Evolutionary conservation across 2,113 vertebrate genomes (phyloP).

Genomic region (Motacilla alba): DNA sequence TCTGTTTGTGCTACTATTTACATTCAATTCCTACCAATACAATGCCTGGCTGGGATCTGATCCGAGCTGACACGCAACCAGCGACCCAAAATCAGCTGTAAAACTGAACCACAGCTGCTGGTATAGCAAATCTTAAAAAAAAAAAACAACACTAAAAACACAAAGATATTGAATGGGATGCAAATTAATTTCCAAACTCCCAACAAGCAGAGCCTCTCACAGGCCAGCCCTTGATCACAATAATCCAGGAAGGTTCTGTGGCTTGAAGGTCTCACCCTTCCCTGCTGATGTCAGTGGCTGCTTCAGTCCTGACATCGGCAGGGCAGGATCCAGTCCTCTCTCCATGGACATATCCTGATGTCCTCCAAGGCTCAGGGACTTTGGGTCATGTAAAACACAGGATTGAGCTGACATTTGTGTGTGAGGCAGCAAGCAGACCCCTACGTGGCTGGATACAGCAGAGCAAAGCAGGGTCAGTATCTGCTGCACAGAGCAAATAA

Average conservation of each 20-base stretch:
- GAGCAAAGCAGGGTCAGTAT: neutral
- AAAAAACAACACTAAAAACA: neutral
- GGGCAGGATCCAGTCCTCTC: neutral
- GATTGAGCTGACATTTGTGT: neutral
- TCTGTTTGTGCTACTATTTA: neutral
- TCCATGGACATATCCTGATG: fast-evolving
- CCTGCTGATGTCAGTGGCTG: neutral
- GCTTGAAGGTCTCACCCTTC: neutral
- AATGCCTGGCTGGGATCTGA: neutral
- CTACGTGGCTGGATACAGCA: fast-evolving
- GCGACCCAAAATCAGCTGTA: fast-evolving
- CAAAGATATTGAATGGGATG: fast-evolving
- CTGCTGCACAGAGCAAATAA: neutral
- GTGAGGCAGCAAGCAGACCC: fast-evolving
- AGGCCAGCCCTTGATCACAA: neutral
- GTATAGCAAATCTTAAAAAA: neutral
- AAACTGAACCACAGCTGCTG: neutral
- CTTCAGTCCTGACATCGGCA: neutral
- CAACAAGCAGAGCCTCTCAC: neutral
- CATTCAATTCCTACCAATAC: neutral
- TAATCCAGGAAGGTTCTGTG: fast-evolving
- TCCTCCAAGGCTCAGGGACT: neutral
- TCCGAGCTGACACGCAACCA: fast-evolving
- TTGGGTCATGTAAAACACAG: neutral
- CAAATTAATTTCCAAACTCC: neutral